Conservation (phyloP, 2,113 vertebrate species). For the Ahaetulla prasina region DNA sequence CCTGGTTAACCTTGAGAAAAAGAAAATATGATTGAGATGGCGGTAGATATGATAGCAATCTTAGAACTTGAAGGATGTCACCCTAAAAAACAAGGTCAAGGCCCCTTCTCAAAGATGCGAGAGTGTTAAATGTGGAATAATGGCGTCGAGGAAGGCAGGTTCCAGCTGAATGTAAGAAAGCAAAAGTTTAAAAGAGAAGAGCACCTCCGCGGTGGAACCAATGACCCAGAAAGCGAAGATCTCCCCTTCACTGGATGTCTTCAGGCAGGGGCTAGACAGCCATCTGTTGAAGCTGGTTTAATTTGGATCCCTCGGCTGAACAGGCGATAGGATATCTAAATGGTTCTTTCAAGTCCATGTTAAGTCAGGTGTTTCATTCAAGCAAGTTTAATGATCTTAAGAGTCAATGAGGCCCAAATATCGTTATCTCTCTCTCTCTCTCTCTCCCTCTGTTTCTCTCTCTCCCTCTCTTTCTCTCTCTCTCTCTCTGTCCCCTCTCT, state of each 20-base stretch:
- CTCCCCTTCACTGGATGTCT: background rate
- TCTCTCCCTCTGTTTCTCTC: too few relatives aligned
- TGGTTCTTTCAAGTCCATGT: background rate
- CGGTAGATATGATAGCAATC: background rate
- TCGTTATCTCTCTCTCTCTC: background rate
- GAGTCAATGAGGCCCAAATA: background rate
- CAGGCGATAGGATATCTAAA: background rate
- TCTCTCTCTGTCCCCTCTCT: too few relatives aligned
- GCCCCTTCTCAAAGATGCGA: background rate
- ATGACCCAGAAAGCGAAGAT: background rate
- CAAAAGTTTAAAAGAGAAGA: background rate
- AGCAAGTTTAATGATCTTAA: background rate
- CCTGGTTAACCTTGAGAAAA: background rate
- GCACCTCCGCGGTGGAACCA: background rate
- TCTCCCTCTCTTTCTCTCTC: background rate
- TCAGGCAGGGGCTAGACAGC: background rate
- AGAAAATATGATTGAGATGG: background rate
- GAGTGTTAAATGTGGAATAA: background rate
- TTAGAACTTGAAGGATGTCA: background rate
- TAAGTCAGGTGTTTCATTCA: background rate
- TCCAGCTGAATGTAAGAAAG: background rate
- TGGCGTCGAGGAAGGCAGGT: background rate
- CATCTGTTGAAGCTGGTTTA: background rate
- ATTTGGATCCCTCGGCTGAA: background rate
- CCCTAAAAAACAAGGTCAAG: background rate